These are phyloP conservation scores for Cladopsammia gracilis DNA, from an alignment of 64 coral and sea anemone genomes.

Conservation along the genomic window DNA sequence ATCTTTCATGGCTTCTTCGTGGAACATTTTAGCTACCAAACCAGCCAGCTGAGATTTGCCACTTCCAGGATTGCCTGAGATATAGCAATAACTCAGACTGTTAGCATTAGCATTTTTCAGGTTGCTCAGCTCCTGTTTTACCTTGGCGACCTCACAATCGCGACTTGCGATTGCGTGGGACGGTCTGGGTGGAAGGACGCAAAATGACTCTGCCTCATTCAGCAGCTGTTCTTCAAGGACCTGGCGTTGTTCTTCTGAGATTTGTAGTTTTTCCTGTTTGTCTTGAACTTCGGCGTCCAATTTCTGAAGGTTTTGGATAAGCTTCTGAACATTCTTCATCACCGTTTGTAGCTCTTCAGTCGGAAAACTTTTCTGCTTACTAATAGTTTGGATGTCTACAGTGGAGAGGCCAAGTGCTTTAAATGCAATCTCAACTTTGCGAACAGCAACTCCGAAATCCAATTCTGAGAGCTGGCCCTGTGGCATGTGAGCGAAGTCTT, in stretches of 20 bases:
- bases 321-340: too few relatives aligned
- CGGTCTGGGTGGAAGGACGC: conserved; percentile 22
- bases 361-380: conserved; percentile 44
- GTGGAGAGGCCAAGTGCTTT: neutral
- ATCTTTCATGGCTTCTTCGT: neutral
- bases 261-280: too few relatives aligned
- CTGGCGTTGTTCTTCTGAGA: conserved; percentile 4
- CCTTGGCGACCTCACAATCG: neutral
- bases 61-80: conserved; percentile 29
- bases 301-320: too few relatives aligned
- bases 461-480: conserved; percentile 22
- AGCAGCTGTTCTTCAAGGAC: conserved; percentile 32
- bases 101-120: neutral
- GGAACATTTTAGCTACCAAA: neutral
- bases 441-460: neutral
- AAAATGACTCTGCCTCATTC: conserved; percentile 7
- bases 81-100: neutral
- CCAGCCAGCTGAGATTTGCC: conserved; percentile 41
- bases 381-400: conserved; percentile 22
- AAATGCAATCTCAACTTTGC: conserved; percentile 49
- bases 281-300: too few relatives aligned
- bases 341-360: conserved; percentile 1
- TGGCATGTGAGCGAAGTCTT: conserved; percentile 45
- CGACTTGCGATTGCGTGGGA: neutral
- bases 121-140: neutral